Evolutionary conservation across 2,113 vertebrate species (phyloP), one percentile per base, ranked within the genome.

Genomic region (Entosphenus tridentatus): DNA sequence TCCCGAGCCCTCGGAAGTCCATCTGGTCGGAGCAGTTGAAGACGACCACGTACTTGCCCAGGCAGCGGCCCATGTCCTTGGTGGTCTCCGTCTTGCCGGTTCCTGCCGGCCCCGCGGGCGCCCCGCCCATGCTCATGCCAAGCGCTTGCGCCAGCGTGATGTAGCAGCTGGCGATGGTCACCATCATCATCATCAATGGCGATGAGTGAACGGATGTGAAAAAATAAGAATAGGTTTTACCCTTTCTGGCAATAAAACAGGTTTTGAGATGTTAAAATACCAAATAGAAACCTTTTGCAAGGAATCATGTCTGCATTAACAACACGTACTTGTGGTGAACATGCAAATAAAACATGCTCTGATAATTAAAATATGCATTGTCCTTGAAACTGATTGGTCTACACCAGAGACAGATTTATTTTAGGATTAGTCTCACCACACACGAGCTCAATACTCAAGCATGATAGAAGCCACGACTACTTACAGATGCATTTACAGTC

Each of bases 21-120:
- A 98, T 98, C 77, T 96, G 93, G 70, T 96, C 92, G 8, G 93
- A 98, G 68, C 93, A 96, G 72, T 96, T 98, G 78, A 98, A 98
- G 70, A 98, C 90, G 57, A 98, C 90, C 3, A 98, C 88, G 0
- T 96, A 98, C 74, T 96, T 98, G 56, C 92, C 93, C 56, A 98
- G 81, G 74, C 92, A 95, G 3, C 87, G 82, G 8, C 89, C 93
- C 92, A 96, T 98, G 67, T 98, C 93, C 73, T 98, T 98, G 11
- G 81, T 83, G 0, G 90, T 96, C 77, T 96, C 93, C 0, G 92
- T 98, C 78, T 98, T 98, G 72, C 93, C 93, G 56, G 93, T 95
- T 69, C 92, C 92, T 68, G 93, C 89, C 13, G 93, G 92, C 58
- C 93, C 93, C 2, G 90, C 84, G 1, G 89, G 90, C 2, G 92